These are phyloP conservation scores for Microcebus ravelobensis DNA, from an alignment of 2,113 vertebrate species.

Conservation along the genomic window DNA sequence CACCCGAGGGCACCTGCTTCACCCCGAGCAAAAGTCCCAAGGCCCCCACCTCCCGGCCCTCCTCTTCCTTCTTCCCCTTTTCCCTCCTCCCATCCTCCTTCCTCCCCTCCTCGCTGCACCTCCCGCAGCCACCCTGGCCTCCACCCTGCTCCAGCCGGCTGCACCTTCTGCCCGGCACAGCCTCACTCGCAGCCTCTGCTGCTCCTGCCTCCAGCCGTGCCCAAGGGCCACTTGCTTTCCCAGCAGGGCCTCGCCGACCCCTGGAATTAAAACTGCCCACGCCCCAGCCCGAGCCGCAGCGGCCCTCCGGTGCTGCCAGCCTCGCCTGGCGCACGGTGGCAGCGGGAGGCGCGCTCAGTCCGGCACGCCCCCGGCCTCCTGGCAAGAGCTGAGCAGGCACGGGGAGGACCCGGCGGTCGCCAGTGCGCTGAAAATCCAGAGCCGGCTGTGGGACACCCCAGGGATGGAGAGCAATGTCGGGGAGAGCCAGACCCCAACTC, in stretches of 20 bases:
- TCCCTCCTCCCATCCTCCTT: no score
- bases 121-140: not conserved
- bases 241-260: not conserved
- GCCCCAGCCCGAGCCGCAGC: accelerated
- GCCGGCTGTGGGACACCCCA: not conserved
- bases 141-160: accelerated
- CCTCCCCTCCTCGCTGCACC: not conserved
- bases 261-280: accelerated
- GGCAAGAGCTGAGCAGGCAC: not conserved
- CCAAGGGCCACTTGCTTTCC: not conserved
- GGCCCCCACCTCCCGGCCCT: accelerated
- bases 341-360: accelerated
- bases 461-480: not conserved
- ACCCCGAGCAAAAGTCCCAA: not conserved
- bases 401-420: not conserved
- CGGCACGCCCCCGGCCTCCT: accelerated
- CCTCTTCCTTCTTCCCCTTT: no score
- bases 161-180: not conserved
- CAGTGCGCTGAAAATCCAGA: accelerated
- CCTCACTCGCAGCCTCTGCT: not conserved
- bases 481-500: accelerated
- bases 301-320: no score
- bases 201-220: accelerated
- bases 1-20: accelerated
- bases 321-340: accelerated